Conservation (phyloP, 2,888 invertebrate species). For the Lottia scabra region DNA sequence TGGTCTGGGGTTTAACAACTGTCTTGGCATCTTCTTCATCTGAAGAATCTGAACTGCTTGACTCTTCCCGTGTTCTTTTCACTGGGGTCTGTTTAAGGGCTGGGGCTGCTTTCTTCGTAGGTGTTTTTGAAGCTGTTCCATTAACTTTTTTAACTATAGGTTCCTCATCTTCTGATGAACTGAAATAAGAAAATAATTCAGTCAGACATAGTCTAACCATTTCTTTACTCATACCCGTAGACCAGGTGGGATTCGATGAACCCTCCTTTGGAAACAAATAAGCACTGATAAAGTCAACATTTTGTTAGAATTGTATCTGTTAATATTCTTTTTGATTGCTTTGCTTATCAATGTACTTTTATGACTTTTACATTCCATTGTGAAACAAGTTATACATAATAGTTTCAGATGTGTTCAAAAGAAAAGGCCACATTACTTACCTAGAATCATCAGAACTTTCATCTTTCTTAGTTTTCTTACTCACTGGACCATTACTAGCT, state of each 20-base stretch:
- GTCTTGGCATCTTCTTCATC: not conserved
- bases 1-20: not conserved
- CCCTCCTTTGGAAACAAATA: no score
- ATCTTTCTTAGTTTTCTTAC: conserved; percentile 14
- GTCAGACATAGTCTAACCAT: not conserved
- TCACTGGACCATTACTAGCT: not conserved
- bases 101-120: not conserved
- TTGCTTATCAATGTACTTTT: no score
- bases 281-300: no score
- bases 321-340: no score
- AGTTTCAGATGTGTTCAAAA: no score
- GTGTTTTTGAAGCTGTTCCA: no score
- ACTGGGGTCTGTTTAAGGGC: not conserved
- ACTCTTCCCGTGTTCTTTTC: no score
- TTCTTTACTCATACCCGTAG: no score
- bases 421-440: conserved; percentile 13
- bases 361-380: no score
- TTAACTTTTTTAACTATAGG: not conserved
- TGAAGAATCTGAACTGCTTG: not conserved
- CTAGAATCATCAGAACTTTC: conserved; percentile 31
- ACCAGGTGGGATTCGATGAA: no score
- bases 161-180: not conserved
- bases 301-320: no score
- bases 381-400: no score
- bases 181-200: not conserved